Evolutionary conservation across 2,888 invertebrate species (phyloP), one percentile per base, ranked within the genome.

Genomic region (Dexiosoma caninum): DNA sequence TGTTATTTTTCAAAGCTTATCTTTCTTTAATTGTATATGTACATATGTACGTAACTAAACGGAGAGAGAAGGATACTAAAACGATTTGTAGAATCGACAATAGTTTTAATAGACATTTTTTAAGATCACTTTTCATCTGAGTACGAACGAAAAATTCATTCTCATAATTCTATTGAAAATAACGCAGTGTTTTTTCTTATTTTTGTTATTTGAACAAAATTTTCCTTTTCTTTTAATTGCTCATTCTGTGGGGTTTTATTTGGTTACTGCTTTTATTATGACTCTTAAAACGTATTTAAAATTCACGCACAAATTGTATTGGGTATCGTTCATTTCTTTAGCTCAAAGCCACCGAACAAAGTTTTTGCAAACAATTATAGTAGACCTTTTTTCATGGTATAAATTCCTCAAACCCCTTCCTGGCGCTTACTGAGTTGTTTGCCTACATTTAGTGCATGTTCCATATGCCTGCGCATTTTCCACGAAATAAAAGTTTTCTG

Each of bases 401-500:
- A 16, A 14, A 14, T 14, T 8, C 27, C 30, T 51, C 14, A 14
- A 51, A 14, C 51, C 27, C 27, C 9, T 5, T 7, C 19, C 7
- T 44, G 19, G 2, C 44, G 5, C 3, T 44, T 2, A 44, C 2
- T 44, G 16, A 44, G 9, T 19, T 44, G 51, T 27, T 27, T 30
- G 51, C 51, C 30, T 2, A 51, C 8, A 30, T 51, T 30, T 30
- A 16, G 51, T 14, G 30, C n/a, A 30, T 51, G 51, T 16, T 5
- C 9, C 6, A 55, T 16, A 12, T 12, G 16, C 32, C 19, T 19
- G 6, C 19, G 19, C 23, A n/a, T n/a, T n/a, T n/a, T 6, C 16
- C 8, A 23, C 40, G 12, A 14, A 7, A 30, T 14, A 3, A 70
- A 70, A 70, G 21, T 70, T 70, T 70, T 59, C 57, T 30, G 46